Conservation (phyloP, 2,113 vertebrate genomes). For the Scalopus aquaticus region DNA sequence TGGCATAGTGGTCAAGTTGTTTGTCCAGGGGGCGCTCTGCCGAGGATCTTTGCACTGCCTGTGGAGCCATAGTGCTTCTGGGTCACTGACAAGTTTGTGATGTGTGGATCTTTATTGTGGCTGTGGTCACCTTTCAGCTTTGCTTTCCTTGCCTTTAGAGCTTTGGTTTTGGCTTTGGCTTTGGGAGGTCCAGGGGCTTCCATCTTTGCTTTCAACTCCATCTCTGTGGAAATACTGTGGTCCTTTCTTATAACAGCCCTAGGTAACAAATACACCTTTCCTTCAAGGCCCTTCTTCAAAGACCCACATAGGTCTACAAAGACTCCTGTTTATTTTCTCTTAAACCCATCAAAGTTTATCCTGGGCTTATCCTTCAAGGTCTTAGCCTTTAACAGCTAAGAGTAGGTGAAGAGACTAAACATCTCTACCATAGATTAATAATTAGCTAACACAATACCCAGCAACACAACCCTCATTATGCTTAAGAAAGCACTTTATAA, state of each 20-base stretch:
- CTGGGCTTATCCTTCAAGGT: background rate
- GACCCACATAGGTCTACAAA: background rate
- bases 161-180: no score
- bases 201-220: no score
- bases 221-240: no score
- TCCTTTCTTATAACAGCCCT: background rate
- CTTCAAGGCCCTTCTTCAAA: background rate
- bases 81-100: no score
- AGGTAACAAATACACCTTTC: background rate
- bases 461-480: background rate
- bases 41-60: no score
- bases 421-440: background rate
- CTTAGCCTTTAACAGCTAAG: background rate
- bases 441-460: background rate
- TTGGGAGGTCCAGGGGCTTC: no score
- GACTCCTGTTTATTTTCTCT: background rate
- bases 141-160: no score
- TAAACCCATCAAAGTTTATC: background rate
- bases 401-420: background rate
- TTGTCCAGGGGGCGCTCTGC: no score
- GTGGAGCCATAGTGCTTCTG: no score
- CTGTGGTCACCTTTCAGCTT: no score
- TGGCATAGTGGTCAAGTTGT: no score
- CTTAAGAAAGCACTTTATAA: background rate
- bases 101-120: no score